Percentiles rank a stretch among this genome's conserved stretches.
These are phyloP conservation scores for Dione vanillae DNA, from an alignment of 2,888 invertebrate species.

Conservation along the genomic window DNA sequence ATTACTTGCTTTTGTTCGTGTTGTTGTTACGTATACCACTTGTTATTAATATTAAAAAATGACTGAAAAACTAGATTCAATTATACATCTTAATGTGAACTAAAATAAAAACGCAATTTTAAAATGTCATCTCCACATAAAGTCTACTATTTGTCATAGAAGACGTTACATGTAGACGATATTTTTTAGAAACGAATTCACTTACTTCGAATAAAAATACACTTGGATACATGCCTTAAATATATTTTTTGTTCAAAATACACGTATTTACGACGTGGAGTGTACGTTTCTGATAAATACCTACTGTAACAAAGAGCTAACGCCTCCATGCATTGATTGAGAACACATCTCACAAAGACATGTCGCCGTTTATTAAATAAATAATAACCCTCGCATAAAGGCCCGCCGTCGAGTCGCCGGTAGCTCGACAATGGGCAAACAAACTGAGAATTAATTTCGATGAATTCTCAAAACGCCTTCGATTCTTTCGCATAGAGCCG, in stretches of 20 bases:
- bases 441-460: slow-evolving; percentile 82
- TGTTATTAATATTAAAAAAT: too few relatives aligned
- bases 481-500: slow-evolving; percentile 59
- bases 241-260: slow-evolving; percentile 30
- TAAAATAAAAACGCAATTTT: too few relatives aligned
- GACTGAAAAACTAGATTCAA: too few relatives aligned
- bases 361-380: slow-evolving; percentile 80
- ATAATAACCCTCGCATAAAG: slow-evolving; percentile 75
- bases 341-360: slow-evolving; percentile 67
- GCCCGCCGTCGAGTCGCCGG: slow-evolving; percentile 58
- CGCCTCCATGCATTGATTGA: slow-evolving; percentile 66
- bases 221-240: slow-evolving; percentile 24
- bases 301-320: slow-evolving; percentile 54
- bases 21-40: too few relatives aligned
- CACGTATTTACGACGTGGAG: slow-evolving; percentile 40
- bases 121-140: too few relatives aligned
- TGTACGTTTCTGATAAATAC: slow-evolving; percentile 52
- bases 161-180: too few relatives aligned
- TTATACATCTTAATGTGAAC: too few relatives aligned
- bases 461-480: slow-evolving; percentile 80
- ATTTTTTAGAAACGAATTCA: background rate
- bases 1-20: too few relatives aligned
- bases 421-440: slow-evolving; percentile 77
- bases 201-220: slow-evolving; percentile 21
- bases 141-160: too few relatives aligned